Base-by-base conservation (phyloP, 2,888 invertebrate genomes). In the Dinocampus coccinellae region DNA sequence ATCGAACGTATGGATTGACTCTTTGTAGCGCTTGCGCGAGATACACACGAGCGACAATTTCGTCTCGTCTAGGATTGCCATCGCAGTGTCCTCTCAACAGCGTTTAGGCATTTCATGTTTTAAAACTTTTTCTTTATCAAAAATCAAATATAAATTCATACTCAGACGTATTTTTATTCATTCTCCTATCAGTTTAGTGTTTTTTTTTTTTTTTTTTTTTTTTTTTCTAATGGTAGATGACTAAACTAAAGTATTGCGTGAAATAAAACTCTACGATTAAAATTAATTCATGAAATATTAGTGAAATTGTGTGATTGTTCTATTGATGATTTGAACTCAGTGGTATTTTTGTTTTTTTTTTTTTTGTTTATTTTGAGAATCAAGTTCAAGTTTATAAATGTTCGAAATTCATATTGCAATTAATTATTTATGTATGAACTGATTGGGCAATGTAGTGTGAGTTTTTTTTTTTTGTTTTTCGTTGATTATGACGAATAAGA, bases 21-120 rank as follows among this genome's bases (percentile, higher is more conserved):
- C 69, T 76, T 73, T 73, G 75, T 29, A 34, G 78, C 79, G 79
- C 79, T 76, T 79, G 79, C 79, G 79, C 79, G 70, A 70, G 69
- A 69, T 72, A 72, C 57, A 39, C 26, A 42, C 65, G 39, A 70
- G 58, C 16, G 53, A 42, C 60, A 26, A 57, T 57, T 42, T 39
- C 52, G 52, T 68, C 52, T 60, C 33, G 61, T 67, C 63, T 60
- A 65, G 64, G 29, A 22, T 26, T 34, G 57, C 57, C 63, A 60
- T 60, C 55, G 73, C 70, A 70, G 65, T 73, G 20, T 57, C 53
- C 67, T 68, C 26, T 22, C 11, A 52, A 34, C 24, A 47, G 58
- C 58, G 29, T 42, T 24, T 22, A 24, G 26, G 34, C 39, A 20
- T 26, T 63, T 20, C 33, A 26, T 3, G 10, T 22, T 2, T 29